Conservation (phyloP, 1,140 invertebrate genomes). For the Tetramorium simillimum region DNA sequence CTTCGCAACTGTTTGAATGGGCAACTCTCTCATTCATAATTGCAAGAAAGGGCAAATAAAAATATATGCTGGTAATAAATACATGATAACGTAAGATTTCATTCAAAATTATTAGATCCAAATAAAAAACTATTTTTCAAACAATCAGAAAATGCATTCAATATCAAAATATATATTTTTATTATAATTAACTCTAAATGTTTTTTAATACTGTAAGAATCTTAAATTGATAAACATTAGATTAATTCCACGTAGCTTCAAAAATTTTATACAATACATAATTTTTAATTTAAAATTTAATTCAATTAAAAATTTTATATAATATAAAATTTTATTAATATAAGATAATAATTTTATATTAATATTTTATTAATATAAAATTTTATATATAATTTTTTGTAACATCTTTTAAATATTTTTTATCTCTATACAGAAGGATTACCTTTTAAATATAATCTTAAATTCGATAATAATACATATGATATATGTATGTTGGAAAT, state of each 20-base stretch:
- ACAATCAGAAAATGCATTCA: background rate
- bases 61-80: background rate
- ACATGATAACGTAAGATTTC: background rate
- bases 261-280: background rate
- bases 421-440: background rate
- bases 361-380: too few relatives aligned
- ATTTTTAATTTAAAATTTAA: too few relatives aligned
- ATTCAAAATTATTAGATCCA: background rate
- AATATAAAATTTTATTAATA: too few relatives aligned
- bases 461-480: background rate
- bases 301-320: too few relatives aligned
- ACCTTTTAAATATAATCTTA: background rate
- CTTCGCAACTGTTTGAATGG: background rate
- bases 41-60: background rate
- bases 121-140: background rate
- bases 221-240: background rate
- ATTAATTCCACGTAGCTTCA: background rate
- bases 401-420: too few relatives aligned
- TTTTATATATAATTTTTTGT: too few relatives aligned
- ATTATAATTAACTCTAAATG: background rate
- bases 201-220: background rate
- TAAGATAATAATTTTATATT: too few relatives aligned
- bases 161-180: background rate
- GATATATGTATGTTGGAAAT: background rate
- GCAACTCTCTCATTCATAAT: slow-evolving; percentile 5